Evolutionary conservation across 1,140 invertebrate genomes (phyloP).

Genomic region (Venturia canescens): DNA sequence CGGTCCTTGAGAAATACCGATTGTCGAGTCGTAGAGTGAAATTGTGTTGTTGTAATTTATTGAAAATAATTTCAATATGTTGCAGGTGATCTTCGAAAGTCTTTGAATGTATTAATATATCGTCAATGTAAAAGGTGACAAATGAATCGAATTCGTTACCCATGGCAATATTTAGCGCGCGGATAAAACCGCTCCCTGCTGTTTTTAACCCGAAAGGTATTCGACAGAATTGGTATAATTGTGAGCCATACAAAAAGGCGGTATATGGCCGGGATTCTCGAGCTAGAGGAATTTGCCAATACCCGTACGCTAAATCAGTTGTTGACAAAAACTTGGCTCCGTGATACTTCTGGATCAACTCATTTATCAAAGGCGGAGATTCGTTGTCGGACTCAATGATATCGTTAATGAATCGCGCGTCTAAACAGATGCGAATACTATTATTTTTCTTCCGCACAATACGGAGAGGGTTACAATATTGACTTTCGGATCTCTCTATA

Average conservation of each 20-base stretch:
- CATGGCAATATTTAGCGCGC: conserved; percentile 24
- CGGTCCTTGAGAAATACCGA: not conserved
- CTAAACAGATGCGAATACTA: conserved; percentile 26
- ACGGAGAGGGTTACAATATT: conserved; percentile 44
- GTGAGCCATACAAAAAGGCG: conserved; percentile 30
- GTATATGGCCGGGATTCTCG: conserved; percentile 33
- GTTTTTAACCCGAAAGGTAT: conserved; percentile 14
- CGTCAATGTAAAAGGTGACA: conserved; percentile 35
- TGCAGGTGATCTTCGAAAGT: conserved; percentile 53
- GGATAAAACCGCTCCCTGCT: conserved; percentile 26
- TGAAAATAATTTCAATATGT: conserved; percentile 54
- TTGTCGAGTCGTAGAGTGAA: conserved; percentile 24
- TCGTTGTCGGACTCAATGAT: conserved; percentile 38
- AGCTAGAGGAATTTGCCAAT: conserved; percentile 40
- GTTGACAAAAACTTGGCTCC: conserved; percentile 26
- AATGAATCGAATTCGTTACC: conserved; percentile 38
- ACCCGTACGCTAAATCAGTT: conserved; percentile 30
- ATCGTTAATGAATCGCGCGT: conserved; percentile 39
- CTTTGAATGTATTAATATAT: conserved; percentile 1
- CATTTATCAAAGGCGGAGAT: conserved; percentile 36
- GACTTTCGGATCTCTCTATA: conserved; percentile 45
- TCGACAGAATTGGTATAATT: not conserved
- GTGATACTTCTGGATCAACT: conserved; percentile 56
- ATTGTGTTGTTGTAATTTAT: conserved; percentile 41
- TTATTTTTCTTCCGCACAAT: conserved; percentile 39